Evolutionary conservation across 1,140 invertebrate species (phyloP).

Genomic region (Alviniconcha marisindica): DNA sequence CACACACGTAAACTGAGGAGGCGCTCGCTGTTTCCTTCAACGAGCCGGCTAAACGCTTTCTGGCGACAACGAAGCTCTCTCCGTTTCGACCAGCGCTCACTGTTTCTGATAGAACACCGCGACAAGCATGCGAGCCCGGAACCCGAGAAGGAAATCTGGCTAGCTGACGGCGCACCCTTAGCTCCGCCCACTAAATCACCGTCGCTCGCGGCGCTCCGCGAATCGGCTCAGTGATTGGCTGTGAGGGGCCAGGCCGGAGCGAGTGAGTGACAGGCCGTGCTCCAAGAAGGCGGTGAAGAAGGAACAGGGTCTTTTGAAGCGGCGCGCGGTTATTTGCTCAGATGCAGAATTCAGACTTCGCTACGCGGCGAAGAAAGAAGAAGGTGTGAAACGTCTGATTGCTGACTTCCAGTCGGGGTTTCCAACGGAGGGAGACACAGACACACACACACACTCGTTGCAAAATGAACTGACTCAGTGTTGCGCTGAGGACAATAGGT

Average conservation of each 20-base stretch:
- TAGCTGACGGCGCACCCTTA: background rate
- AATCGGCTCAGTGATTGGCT: background rate
- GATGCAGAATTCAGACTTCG: background rate
- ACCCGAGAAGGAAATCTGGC: conserved; percentile 24
- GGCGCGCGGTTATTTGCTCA: conserved; percentile 29
- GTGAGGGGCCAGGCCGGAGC: conserved; percentile 3
- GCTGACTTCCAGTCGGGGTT: too few relatives aligned
- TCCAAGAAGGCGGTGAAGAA: conserved; percentile 6
- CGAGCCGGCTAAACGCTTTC: too few relatives aligned
- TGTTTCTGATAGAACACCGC: background rate
- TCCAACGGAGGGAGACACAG: too few relatives aligned
- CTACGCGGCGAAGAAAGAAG: background rate
- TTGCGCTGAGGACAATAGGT: too few relatives aligned
- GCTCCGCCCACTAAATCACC: conserved; percentile 15
- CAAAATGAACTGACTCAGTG: too few relatives aligned
- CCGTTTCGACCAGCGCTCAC: background rate
- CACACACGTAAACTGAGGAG: too few relatives aligned
- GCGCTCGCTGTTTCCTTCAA: too few relatives aligned
- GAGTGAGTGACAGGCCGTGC: conserved; percentile 16
- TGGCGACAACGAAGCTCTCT: background rate
- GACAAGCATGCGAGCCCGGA: background rate
- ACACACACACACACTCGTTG: too few relatives aligned
- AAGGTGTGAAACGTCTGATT: conserved; percentile 12
- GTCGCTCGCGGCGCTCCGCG: background rate
- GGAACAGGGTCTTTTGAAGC: conserved; percentile 21